phyloP scores from a whole-genome alignment of 2,113 vertebrate species.

The Cryptotis parvus region DNA sequence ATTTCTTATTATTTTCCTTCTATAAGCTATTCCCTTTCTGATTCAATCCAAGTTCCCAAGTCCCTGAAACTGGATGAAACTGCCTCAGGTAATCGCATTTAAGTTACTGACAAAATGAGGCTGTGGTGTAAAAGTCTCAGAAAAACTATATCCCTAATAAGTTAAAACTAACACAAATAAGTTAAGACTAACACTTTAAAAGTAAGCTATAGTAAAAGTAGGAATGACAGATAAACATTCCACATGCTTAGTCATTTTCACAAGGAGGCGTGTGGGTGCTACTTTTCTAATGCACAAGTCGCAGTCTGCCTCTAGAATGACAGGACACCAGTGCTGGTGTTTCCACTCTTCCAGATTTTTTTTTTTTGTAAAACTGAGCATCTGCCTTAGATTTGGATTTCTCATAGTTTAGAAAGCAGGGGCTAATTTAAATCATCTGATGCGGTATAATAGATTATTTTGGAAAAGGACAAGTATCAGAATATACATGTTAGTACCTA shows the following conservation, averaged over 20 bases:
- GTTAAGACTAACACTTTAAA: no score
- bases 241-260: no score
- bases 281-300: no score
- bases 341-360: neutral
- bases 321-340: neutral
- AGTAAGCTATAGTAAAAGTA: no score
- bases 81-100: neutral
- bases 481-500: neutral
- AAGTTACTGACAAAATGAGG: neutral
- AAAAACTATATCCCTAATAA: neutral
- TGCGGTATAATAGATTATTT: neutral
- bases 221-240: no score
- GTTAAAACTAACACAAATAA: neutral
- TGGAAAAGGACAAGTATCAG: neutral
- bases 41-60: neutral
- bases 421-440: neutral
- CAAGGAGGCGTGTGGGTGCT: no score
- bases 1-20: neutral
- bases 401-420: neutral
- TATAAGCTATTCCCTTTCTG: accelerated
- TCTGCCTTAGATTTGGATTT: neutral
- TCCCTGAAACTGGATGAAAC: accelerated
- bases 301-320: no score
- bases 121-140: neutral
- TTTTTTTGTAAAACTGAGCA: neutral